Conservation (phyloP, 1,140 invertebrate genomes). For the Philotrypesis tridentata region DNA sequence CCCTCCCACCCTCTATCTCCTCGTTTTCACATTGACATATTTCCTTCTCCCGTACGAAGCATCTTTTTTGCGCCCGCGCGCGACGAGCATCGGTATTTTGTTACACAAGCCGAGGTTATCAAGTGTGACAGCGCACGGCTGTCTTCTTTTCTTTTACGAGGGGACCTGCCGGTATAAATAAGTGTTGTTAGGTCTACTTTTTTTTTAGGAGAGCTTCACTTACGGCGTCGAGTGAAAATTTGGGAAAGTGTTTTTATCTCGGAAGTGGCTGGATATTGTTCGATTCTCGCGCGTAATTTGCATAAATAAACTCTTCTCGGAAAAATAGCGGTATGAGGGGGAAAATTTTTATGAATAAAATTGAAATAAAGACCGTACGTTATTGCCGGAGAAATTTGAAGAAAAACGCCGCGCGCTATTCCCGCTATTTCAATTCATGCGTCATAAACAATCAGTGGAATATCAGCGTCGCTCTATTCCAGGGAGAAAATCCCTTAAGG, state of each 20-base stretch:
- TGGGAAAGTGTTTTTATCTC: neutral
- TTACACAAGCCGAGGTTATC: conserved; percentile 2
- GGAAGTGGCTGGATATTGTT: too few relatives aligned
- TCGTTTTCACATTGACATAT: conserved; percentile 5
- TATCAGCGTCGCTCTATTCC: conserved; percentile 3
- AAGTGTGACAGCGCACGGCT: neutral
- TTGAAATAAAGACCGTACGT: too few relatives aligned
- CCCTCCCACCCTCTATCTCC: neutral
- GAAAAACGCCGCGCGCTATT: neutral
- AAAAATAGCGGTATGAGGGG: too few relatives aligned
- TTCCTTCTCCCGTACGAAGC: neutral
- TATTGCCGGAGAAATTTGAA: too few relatives aligned
- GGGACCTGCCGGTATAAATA: conserved; percentile 5
- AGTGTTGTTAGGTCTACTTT: neutral
- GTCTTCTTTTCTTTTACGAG: neutral
- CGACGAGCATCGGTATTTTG: conserved; percentile 8
- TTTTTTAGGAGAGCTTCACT: neutral
- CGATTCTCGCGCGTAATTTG: too few relatives aligned
- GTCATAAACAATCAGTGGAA: conserved; percentile 31
- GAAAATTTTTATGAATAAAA: too few relatives aligned
- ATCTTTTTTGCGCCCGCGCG: neutral
- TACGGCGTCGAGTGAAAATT: neutral
- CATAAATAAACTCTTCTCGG: too few relatives aligned
- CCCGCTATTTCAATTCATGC: conserved; percentile 29
- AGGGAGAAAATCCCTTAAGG: conserved; percentile 15